phyloP scores from a whole-genome alignment of 1,140 invertebrate genomes.

The Apis laboriosa region DNA sequence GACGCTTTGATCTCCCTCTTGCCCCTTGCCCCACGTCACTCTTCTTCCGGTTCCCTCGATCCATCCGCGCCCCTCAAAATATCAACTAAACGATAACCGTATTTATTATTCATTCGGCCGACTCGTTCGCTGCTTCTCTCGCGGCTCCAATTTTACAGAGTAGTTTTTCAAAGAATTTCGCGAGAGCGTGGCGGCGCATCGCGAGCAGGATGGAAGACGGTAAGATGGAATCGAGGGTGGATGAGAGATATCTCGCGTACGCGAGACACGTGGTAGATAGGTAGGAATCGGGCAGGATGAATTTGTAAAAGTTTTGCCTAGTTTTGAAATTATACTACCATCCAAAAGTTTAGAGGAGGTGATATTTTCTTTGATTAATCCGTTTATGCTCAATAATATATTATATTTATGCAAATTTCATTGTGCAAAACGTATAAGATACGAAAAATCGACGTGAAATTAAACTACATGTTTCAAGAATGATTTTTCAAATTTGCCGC shows the following conservation, averaged over 20 bases:
- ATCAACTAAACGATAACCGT: constrained; percentile 80
- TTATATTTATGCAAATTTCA: too few relatives aligned
- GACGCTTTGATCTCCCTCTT: constrained; percentile 71
- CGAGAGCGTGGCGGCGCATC: constrained; percentile 54
- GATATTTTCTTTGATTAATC: too few relatives aligned
- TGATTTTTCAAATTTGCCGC: too few relatives aligned
- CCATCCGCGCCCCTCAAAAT: constrained; percentile 72
- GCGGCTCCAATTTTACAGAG: constrained; percentile 75
- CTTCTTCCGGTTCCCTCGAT: constrained; percentile 36
- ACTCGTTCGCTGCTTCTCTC: constrained; percentile 64
- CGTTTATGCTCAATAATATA: too few relatives aligned
- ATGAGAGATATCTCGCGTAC: constrained; percentile 18
- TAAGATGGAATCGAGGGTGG: constrained; percentile 17
- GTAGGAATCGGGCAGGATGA: background rate
- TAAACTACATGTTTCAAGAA: too few relatives aligned
- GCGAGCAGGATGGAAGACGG: constrained; percentile 1
- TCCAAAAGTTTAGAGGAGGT: too few relatives aligned
- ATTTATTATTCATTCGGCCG: constrained; percentile 79
- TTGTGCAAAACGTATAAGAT: too few relatives aligned
- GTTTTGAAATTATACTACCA: background rate
- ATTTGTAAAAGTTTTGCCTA: background rate
- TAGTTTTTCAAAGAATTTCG: constrained; percentile 78
- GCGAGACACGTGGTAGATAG: background rate
- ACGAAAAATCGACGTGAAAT: too few relatives aligned
- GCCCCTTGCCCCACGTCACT: background rate